phyloP scores from a whole-genome alignment of 2,797 vertebrate species.

The Parauchenoglanis ngamensis region DNA sequence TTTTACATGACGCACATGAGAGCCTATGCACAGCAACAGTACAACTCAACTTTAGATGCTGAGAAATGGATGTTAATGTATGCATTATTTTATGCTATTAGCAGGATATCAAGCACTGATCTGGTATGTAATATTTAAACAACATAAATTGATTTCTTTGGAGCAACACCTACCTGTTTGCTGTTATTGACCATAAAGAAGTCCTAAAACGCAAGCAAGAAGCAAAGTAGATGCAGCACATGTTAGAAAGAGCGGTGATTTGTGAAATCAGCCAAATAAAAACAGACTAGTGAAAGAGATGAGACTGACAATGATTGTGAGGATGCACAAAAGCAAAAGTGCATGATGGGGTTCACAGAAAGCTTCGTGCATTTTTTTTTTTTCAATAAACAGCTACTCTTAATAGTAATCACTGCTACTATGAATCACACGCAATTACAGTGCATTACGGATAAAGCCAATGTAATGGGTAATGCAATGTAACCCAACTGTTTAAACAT shows the following conservation, averaged over 20 bases:
- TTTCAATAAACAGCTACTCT: background rate
- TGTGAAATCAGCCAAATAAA: conserved; percentile 79
- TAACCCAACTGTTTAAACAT: background rate
- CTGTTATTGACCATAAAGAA: conserved; percentile 96
- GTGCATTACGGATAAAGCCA: background rate
- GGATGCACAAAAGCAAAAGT: conserved; percentile 47
- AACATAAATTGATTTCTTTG: conserved; percentile 44
- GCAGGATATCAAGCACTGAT: conserved; percentile 20
- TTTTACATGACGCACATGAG: background rate
- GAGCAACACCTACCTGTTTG: conserved; percentile 81
- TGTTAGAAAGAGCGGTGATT: conserved; percentile 87
- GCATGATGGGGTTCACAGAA: conserved; percentile 16
- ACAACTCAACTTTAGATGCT: background rate
- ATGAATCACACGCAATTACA: conserved; percentile 1
- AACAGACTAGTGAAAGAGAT: conserved; percentile 53
- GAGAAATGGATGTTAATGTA: conserved; percentile 14
- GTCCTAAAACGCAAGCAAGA: conserved; percentile 95
- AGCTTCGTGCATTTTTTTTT: conserved; percentile 35
- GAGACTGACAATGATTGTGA: conserved; percentile 39
- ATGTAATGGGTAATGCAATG: background rate
- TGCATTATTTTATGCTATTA: conserved; percentile 8
- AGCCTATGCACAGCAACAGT: background rate
- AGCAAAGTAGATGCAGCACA: conserved; percentile 87
- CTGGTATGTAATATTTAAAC: background rate
- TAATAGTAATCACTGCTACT: conserved; percentile 11